These are phyloP conservation scores for Lasioglossum figueresi DNA, from an alignment of 2,888 invertebrate species.

Conservation along the genomic window DNA sequence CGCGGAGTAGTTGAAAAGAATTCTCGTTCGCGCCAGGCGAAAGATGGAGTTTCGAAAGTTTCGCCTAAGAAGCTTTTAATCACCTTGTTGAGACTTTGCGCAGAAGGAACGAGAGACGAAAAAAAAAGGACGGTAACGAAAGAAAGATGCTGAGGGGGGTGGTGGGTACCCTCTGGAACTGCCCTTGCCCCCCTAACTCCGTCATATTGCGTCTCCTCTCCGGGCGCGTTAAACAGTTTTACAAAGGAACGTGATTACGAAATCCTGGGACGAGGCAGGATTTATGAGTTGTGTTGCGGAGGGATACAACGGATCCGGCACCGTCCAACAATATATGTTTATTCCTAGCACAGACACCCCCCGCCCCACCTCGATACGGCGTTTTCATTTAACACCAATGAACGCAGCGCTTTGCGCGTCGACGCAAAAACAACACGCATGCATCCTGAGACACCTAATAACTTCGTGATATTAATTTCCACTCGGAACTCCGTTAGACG, in stretches of 20 bases:
- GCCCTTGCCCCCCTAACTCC: not conserved
- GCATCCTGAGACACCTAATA: constrained; percentile 11
- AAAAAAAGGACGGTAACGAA: not conserved
- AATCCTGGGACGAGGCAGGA: constrained; percentile 25
- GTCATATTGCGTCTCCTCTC: constrained; percentile 30
- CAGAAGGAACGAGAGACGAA: not conserved
- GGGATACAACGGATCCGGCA: not conserved
- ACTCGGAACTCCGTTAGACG: not conserved
- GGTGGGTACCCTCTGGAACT: not conserved
- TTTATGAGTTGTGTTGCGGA: constrained; percentile 24
- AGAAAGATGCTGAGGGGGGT: not conserved
- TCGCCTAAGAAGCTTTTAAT: constrained; percentile 55
- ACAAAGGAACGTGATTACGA: constrained; percentile 49
- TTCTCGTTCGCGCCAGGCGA: not conserved
- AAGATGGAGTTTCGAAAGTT: constrained; percentile 37
- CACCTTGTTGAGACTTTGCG: constrained; percentile 35
- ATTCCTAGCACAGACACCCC: too few species aligned
- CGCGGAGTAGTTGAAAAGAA: constrained; percentile 28
- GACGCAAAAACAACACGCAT: not conserved
- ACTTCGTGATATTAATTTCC: constrained; percentile 4
- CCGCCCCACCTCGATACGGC: not conserved
- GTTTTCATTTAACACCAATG: constrained; percentile 42
- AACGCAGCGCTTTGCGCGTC: not conserved
- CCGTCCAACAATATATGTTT: not conserved
- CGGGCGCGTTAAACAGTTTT: constrained; percentile 19